Base-by-base conservation (phyloP, 2,113 vertebrate genomes). In the Petaurus breviceps region DNA sequence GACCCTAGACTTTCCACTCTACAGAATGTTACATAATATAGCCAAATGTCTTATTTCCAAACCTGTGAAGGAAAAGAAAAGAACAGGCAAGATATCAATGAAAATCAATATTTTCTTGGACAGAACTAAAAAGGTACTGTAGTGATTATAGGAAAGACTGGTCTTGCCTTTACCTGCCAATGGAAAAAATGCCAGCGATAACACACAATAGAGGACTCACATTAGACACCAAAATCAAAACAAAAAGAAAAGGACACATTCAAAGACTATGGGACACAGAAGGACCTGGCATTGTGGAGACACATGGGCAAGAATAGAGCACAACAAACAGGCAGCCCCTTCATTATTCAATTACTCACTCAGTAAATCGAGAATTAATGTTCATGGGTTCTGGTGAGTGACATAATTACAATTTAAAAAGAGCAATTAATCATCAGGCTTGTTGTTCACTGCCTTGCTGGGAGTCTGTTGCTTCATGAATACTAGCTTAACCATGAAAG, bases 381-480 rank as follows among this genome's bases (percentile, higher is more conserved):
- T 98, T 98, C 98, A 98, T n/a, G 0, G 97, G 96, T 98, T 98
- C 98, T 98, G 97, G 94, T 98, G 98, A 99, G 98, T 99, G 98
- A 99, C 98, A 99, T 98, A 99, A 99, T 98, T 98, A 98, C 98
- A 98, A 99, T 99, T 99, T 99, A 96, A 98, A 98, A 99, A 98
- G 98, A 98, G 97, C 97, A 98, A 98, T 99, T 99, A 99, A 99
- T 99, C 99, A 99, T 98, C 96, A 97, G 25, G 96, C 97, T 97
- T 97, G 52, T 97, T 97, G 93, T 98, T 22, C 28, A 91, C 93
- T 96, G 98, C 97, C 97, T 98, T 96, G 94, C 97, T 97, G 92
- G 94, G 97, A 98, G 97, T 96, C 28, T 53, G 95, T 92, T 93
- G 97, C 96, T 98, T 97, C 96, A 52, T 24, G 96, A 96, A 97